Base-by-base conservation (phyloP, 53 echinoderm and acorn worm species). In the Apostichopus leukothele region DNA sequence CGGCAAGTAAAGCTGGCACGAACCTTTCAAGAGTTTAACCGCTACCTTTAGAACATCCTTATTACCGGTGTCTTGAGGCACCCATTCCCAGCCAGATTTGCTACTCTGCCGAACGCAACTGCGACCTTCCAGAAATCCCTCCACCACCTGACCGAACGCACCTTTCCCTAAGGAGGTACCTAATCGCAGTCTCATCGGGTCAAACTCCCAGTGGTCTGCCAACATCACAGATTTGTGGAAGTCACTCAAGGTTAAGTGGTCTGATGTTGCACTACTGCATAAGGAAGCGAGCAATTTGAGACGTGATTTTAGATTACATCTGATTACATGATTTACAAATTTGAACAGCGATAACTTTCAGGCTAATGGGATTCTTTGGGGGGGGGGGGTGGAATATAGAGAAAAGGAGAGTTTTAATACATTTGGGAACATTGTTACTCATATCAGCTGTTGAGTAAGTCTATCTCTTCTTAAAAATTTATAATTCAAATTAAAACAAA, bases 61-160 rank as follows among this genome's bases (percentile, higher is more conserved):
- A 18, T 94, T 91, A 7, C 89, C 63, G 12, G 93, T 90, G 61
- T 94, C 93, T 83, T 94, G 59, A 12, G 96, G 90, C 52, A 92
- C 93, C 78, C 91, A 93, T 57, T 90, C 91, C 66, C 90, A 75
- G 21, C 90, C 93, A 51, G 96, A 93, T 18, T 90, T 89, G 18
- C 93, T 88, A 18, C 89, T 78, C 71, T 90, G 92, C 66, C 90
- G 88, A 9, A 89, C 90, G 39, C 39, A 39, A 71, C 93, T 80
- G 19, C 94, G 92, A 27, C 96, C 96, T 22, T 90, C 90, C 60
- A 96, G 89, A n/a, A 88, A 87, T 20, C 94, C 99, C 87, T 94
- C 96, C 66, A 94, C 76, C 60, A 99, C 98, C 60, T 94, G 90
- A n/a, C 99, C 99, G 91, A 98, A 99, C 22, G 96, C 96, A 66